Evolutionary conservation across 2,113 vertebrate genomes (phyloP).

Genomic region (Onychostoma macrolepis): DNA sequence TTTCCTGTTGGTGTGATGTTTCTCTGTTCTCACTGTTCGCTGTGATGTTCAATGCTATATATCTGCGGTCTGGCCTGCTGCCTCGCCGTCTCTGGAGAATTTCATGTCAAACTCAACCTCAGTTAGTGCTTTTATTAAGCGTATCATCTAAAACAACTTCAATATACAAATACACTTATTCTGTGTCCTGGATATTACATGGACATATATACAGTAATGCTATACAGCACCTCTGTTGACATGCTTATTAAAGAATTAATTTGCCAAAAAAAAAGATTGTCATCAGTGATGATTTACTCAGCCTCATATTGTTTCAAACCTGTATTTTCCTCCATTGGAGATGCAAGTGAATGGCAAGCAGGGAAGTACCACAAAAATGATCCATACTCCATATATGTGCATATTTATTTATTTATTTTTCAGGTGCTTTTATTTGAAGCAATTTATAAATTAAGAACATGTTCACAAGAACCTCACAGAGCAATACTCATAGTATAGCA

Average conservation of each 20-base stretch:
- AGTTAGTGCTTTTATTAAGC: conserved; percentile 23
- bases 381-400: background rate
- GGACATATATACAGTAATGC: background rate
- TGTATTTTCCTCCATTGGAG: background rate
- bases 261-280: background rate
- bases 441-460: background rate
- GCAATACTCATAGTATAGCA: background rate
- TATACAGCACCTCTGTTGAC: background rate
- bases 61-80: conserved; percentile 3
- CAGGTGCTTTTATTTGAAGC: background rate
- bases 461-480: no score
- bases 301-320: background rate
- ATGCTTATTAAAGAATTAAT: background rate
- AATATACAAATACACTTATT: background rate
- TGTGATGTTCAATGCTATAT: conserved; percentile 21
- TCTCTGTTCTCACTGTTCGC: conserved; percentile 18
- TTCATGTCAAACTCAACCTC: conserved; percentile 6
- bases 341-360: no score
- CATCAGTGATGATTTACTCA: background rate
- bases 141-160: background rate
- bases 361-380: background rate
- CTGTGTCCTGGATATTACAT: background rate
- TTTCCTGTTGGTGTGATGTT: conserved; percentile 5
- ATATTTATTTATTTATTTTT: background rate
- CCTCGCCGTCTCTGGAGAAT: conserved; percentile 30